Conservation (phyloP, 2,113 vertebrate genomes). For the Brevimyrus niger region DNA sequence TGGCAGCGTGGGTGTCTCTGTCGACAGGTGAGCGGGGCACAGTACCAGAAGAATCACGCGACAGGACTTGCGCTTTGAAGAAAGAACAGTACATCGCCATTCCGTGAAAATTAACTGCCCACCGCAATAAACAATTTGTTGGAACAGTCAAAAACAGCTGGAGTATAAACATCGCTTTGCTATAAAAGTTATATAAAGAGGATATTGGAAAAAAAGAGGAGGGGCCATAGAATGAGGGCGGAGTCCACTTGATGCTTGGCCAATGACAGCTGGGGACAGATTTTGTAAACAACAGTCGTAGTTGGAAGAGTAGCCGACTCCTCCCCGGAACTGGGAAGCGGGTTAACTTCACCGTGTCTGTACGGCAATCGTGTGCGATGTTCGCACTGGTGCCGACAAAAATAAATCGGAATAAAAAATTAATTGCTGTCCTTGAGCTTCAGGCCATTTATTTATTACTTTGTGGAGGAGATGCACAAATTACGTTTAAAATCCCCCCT, state of each 20-base stretch:
- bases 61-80: neutral
- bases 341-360: neutral
- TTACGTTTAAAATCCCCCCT: conserved; percentile 1
- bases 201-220: neutral
- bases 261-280: neutral
- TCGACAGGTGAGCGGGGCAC: conserved; percentile 28
- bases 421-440: neutral
- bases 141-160: conserved; percentile 12
- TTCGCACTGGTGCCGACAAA: neutral
- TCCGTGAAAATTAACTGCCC: conserved; percentile 24
- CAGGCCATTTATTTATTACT: conserved; percentile 18
- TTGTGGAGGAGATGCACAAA: conserved; percentile 14
- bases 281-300: conserved; percentile 19
- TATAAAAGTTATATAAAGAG: conserved; percentile 20
- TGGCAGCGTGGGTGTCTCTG: conserved; percentile 17
- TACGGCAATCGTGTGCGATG: neutral
- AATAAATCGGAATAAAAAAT: neutral
- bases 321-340: neutral
- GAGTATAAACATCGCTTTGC: conserved; percentile 30
- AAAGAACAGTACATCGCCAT: conserved; percentile 26
- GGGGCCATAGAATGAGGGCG: conserved; percentile 15
- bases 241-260: neutral
- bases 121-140: conserved; percentile 37
- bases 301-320: neutral
- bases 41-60: conserved; percentile 19